These are phyloP conservation scores for Corythoichthys intestinalis DNA, from an alignment of 2,113 vertebrate genomes.

Conservation along the genomic window DNA sequence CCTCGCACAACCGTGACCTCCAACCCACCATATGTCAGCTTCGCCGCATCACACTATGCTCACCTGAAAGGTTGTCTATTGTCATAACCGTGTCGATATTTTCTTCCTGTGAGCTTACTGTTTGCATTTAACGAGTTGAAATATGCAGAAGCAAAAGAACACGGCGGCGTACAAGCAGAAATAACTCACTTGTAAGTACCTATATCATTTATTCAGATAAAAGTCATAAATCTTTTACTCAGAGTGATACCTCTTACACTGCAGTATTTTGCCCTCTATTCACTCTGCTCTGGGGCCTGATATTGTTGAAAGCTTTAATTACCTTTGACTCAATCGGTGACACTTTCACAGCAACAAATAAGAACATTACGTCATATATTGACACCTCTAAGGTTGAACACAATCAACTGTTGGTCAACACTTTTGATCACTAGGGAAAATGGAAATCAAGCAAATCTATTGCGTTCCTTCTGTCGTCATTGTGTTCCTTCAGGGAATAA, in stretches of 20 bases:
- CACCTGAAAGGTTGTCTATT: constrained; percentile 41
- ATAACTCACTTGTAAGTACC: constrained; percentile 30
- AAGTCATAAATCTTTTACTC: constrained; percentile 35
- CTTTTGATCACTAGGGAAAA: background rate
- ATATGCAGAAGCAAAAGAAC: constrained; percentile 26
- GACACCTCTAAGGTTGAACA: background rate
- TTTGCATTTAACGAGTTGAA: constrained; percentile 6
- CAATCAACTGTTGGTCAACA: background rate
- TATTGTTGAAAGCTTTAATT: background rate
- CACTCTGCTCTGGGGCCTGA: background rate
- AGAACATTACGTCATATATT: no score
- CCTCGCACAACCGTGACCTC: constrained; percentile 53
- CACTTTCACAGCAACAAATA: background rate
- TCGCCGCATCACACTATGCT: constrained; percentile 47
- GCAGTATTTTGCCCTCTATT: constrained; percentile 2
- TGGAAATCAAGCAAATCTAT: background rate
- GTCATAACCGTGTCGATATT: constrained; percentile 17
- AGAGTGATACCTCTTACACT: constrained; percentile 17
- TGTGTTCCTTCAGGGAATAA: background rate
- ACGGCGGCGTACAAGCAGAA: constrained; percentile 6
- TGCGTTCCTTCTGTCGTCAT: background rate
- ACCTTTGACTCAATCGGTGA: background rate
- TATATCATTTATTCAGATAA: constrained; percentile 37
- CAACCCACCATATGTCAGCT: constrained; percentile 49
- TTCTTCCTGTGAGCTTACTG: constrained; percentile 12